Conservation (phyloP, 2,797 vertebrate genomes). For the Anguilla pacifica region DNA sequence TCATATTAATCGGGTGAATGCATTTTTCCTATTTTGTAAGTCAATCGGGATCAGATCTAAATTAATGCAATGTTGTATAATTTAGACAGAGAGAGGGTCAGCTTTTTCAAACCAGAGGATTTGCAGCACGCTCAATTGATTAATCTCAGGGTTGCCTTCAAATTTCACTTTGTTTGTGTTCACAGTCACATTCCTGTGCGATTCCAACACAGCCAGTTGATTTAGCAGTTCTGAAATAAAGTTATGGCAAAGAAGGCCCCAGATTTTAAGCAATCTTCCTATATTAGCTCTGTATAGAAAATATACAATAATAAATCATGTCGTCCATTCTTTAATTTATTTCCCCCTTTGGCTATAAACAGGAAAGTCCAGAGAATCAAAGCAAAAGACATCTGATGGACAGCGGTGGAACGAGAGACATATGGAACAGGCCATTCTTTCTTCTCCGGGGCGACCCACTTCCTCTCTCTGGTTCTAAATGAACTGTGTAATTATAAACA, state of each 20-base stretch:
- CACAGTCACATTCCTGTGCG: not conserved
- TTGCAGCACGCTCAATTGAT: not conserved
- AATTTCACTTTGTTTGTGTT: constrained; percentile 42
- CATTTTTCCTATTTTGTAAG: not conserved
- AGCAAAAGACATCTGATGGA: constrained; percentile 7
- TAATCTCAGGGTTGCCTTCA: constrained; percentile 48
- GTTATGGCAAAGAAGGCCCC: not conserved
- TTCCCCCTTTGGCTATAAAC: not conserved
- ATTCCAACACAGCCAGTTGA: not conserved
- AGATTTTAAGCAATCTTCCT: constrained; percentile 11
- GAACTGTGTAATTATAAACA: constrained; percentile 58
- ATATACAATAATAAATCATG: constrained; percentile 26
- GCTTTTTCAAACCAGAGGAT: not conserved
- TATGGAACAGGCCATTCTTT: constrained; percentile 38
- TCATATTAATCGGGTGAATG: not conserved
- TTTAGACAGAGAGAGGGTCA: not conserved
- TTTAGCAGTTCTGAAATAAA: not conserved
- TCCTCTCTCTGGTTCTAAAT: constrained; percentile 50
- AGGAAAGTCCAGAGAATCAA: constrained; percentile 17
- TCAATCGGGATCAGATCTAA: not conserved
- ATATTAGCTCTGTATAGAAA: constrained; percentile 2
- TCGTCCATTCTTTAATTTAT: not conserved
- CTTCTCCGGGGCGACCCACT: constrained; percentile 39
- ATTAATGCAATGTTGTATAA: not conserved
- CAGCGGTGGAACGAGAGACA: constrained; percentile 9